Conservation (phyloP, 2,888 invertebrate genomes). For the Didymodactylos carnosus region DNA sequence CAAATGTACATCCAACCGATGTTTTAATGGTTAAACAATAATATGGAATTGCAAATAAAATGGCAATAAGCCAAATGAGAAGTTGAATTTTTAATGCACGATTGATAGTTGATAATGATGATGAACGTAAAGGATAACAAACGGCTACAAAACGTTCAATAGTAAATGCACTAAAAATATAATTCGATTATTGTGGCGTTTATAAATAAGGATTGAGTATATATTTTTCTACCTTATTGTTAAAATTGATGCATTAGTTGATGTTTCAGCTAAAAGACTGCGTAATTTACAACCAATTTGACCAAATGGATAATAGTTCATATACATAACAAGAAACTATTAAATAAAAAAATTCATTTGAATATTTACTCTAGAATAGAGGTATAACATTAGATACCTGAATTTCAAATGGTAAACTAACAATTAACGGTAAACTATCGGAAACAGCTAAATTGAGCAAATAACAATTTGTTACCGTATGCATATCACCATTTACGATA, state of each 20-base stretch:
- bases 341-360: background rate
- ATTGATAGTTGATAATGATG: background rate
- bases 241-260: background rate
- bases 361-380: too few species aligned
- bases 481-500: background rate
- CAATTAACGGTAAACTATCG: background rate
- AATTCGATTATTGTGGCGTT: background rate
- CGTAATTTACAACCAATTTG: background rate
- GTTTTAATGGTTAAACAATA: background rate
- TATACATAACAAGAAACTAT: too few species aligned
- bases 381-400: too few species aligned
- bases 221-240: background rate
- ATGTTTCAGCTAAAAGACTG: background rate
- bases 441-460: background rate
- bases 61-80: background rate
- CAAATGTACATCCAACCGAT: background rate
- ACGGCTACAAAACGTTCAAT: background rate
- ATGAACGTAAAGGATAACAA: background rate
- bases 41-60: background rate
- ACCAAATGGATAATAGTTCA: background rate
- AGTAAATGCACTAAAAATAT: background rate
- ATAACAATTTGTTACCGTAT: background rate
- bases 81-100: background rate
- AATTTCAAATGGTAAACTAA: background rate
- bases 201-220: background rate